phyloP scores from a whole-genome alignment of 2,797 vertebrate genomes.

The Nyctibius grandis region DNA sequence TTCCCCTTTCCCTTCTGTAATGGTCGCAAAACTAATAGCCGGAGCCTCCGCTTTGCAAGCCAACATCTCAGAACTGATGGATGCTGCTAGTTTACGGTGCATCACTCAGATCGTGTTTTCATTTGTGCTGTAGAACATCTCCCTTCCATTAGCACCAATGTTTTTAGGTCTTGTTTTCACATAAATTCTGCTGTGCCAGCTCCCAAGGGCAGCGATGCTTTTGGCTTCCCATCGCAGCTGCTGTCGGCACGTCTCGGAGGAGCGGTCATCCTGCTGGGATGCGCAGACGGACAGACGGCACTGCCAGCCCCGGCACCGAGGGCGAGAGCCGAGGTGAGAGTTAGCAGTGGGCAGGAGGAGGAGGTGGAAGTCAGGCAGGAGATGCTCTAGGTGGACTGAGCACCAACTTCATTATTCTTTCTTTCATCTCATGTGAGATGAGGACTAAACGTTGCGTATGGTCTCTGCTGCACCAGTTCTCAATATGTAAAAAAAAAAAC shows the following conservation, averaged over 20 bases:
- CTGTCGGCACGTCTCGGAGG: not conserved
- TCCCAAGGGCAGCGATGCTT: not conserved
- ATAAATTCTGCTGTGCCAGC: not conserved
- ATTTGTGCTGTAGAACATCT: not conserved
- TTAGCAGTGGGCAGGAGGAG: not conserved
- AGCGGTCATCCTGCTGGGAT: not conserved
- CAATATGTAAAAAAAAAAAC: not conserved
- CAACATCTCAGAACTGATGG: not conserved
- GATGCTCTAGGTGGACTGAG: not conserved
- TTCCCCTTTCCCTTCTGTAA: not conserved
- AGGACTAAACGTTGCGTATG: fast-evolving
- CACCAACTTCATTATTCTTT: not conserved
- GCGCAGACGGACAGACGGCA: not conserved
- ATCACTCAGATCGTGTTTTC: not conserved
- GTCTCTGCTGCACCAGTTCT: not conserved
- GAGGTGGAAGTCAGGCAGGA: not conserved
- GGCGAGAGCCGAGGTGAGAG: not conserved
- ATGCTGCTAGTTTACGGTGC: not conserved
- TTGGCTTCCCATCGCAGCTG: not conserved
- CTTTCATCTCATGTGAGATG: not conserved
- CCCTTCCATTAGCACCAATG: not conserved
- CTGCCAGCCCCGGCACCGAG: not conserved
- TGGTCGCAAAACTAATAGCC: not conserved
- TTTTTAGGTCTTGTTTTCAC: not conserved
- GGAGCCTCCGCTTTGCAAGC: not conserved